Conservation (phyloP, 2,797 vertebrate genomes). For the Manis crassicaudata region DNA sequence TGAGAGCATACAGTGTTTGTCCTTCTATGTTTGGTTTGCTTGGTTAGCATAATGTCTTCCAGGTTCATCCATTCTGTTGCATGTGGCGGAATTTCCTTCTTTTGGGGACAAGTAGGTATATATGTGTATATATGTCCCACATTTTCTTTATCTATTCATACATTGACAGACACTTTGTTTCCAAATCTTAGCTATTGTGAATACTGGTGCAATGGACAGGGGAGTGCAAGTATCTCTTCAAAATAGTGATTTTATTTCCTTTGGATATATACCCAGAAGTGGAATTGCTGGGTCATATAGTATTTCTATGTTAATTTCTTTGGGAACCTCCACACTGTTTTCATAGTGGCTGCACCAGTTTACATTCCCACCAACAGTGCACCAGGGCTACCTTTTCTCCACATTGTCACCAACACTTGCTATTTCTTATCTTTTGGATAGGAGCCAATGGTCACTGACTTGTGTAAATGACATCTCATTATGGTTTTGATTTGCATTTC, state of each 20-base stretch:
- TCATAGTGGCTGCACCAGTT: neutral
- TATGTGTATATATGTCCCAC: neutral
- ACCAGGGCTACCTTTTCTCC: neutral
- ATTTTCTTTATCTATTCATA: neutral
- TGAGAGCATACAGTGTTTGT: neutral
- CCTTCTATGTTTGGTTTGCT: neutral
- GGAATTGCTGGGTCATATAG: neutral
- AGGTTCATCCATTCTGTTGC: neutral
- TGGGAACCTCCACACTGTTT: neutral
- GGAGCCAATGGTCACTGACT: neutral
- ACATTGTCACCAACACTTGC: neutral
- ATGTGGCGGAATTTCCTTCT: neutral
- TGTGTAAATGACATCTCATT: neutral
- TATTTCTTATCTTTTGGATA: neutral
- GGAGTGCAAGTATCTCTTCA: neutral
- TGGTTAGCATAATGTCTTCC: neutral
- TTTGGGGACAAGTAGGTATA: neutral
- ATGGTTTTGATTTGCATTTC: neutral
- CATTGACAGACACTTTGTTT: neutral
- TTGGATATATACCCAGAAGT: neutral
- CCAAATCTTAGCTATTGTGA: no score
- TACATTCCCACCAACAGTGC: neutral
- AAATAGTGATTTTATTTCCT: neutral
- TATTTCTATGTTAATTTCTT: neutral
- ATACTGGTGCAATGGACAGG: no score